Base-by-base conservation (phyloP, 2,113 vertebrate genomes). In the Beaufortia kweichowensis region DNA sequence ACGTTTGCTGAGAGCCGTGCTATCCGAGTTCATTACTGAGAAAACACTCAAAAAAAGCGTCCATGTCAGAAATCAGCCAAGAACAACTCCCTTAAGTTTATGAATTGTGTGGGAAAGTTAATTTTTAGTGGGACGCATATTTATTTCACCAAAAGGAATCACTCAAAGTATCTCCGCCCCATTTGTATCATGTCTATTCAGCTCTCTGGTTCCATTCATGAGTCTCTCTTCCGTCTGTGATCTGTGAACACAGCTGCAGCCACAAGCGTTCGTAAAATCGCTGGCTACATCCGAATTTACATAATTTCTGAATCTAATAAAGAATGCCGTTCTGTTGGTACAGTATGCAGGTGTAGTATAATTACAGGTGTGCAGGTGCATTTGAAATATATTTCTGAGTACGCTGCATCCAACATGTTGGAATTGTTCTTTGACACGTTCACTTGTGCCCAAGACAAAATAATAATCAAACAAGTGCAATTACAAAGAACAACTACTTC, bases 131-230 rank as follows among this genome's bases (percentile, higher is more conserved):
- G 33, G 53, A 59, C 2, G 39, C 57, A 61, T 62, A 74, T 74
- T 74, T 61, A 48, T 74, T 74, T 14, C 11, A 74, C 46, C 71
- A 62, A 74, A 61, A 74, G 57, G 41, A 74, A 71, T 71, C 53
- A 29, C 53, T 7, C 39, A 53, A 21, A 28, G 33, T 76, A 66
- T 57, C 64, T 29, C 75, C 19, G 1, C 53, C 17, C 33, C n/a
- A 2, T 21, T 53, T 53, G 43, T 4, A 46, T 46, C 12, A 46
- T 46, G 15, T 46, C 15, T 19, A 46, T 17, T 46, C 15, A 46
- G 3, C 48, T 9, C 19, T 53, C 48, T 53, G 6, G 48, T 21
- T 53, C 19, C n/a, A 41, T 55, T 29, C 24, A 12, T 28, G 24
- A 15, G 15, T 67, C 31, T 55, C 53, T 66, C 63, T 23, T 61